phyloP scores from a whole-genome alignment of 2,113 vertebrate species.

The Anthoscopus minutus region DNA sequence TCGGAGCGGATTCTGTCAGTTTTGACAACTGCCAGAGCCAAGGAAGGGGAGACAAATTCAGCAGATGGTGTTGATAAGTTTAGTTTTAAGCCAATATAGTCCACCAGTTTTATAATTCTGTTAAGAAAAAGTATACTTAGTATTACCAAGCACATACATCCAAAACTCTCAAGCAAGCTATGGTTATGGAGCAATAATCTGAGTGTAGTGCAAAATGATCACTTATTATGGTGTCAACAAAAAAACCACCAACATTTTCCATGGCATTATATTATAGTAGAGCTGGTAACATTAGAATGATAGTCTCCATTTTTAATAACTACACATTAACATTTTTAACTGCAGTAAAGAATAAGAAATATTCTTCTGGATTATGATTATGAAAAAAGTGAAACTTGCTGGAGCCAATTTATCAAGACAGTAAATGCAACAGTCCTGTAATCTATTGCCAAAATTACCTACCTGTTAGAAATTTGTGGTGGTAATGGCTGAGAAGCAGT shows the following conservation, averaged over 20 bases:
- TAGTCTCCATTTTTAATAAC: background rate
- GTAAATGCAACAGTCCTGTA: background rate
- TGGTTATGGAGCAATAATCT: background rate
- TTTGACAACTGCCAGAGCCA: conserved; percentile 81
- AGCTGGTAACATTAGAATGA: background rate
- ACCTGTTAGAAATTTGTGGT: conserved; percentile 79
- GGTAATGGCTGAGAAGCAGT: conserved; percentile 60
- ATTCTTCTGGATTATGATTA: background rate
- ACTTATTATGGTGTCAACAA: background rate
- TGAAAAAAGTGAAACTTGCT: background rate
- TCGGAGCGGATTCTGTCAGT: conserved; percentile 74
- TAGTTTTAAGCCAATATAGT: conserved; percentile 81
- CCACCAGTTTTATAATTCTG: conserved; percentile 84
- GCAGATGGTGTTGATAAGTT: conserved; percentile 59
- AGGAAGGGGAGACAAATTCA: conserved; percentile 70
- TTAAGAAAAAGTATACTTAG: background rate
- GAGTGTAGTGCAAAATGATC: background rate
- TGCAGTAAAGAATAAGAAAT: background rate
- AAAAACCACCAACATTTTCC: background rate
- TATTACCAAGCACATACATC: background rate
- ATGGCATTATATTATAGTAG: background rate
- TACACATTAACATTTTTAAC: no score
- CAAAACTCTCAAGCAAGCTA: background rate
- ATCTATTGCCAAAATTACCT: background rate
- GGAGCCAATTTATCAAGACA: background rate